Evolutionary conservation across 2,888 invertebrate species (phyloP).

Genomic region (Erebia epiphron): DNA sequence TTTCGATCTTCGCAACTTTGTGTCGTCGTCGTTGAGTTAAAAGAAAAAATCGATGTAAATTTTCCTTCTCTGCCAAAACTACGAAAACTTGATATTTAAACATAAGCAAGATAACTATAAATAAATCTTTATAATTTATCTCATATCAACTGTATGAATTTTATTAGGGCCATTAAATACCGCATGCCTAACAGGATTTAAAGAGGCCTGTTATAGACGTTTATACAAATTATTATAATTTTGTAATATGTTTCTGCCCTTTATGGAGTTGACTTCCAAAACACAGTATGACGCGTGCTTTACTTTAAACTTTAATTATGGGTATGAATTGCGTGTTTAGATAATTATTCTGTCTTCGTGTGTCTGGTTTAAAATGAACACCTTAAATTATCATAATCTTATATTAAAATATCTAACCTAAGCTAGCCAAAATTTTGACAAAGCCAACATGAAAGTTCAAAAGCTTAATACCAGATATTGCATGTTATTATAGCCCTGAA

Average conservation of each 20-base stretch:
- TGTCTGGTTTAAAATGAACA: slow-evolving; percentile 20
- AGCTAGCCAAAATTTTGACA: no score
- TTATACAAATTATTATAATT: slow-evolving; percentile 46
- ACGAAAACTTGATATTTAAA: neutral
- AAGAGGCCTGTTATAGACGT: slow-evolving; percentile 53
- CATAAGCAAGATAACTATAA: slow-evolving; percentile 1
- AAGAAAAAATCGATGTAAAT: no score
- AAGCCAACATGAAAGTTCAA: no score
- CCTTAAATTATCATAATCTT: no score
- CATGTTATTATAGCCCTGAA: no score
- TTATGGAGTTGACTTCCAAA: slow-evolving; percentile 38
- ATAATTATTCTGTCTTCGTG: slow-evolving; percentile 32
- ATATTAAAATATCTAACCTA: no score
- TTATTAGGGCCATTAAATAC: slow-evolving; percentile 65
- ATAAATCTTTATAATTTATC: slow-evolving; percentile 26
- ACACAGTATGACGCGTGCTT: neutral
- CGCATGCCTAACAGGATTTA: slow-evolving; percentile 64
- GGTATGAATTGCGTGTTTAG: slow-evolving; percentile 9
- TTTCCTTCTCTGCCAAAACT: neutral
- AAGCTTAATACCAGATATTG: no score
- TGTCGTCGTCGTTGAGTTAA: no score
- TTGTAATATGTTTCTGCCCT: slow-evolving; percentile 55
- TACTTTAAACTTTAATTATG: slow-evolving; percentile 16
- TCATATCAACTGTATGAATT: slow-evolving; percentile 42
- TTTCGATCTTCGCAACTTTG: no score